Conservation (phyloP, 35 echinoderm and acorn worm genomes). For the Patiria miniata region DNA sequence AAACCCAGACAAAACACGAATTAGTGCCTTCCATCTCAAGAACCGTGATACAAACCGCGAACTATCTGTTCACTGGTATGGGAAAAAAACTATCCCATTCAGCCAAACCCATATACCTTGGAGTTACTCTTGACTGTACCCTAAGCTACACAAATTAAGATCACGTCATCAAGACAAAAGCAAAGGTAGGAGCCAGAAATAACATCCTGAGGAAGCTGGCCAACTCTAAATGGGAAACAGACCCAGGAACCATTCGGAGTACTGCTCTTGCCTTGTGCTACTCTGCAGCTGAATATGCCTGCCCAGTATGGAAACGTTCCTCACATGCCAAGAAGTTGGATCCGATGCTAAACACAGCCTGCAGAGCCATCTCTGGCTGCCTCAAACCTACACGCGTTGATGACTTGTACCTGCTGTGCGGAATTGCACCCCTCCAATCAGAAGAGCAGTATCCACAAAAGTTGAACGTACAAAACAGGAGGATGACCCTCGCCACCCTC, state of each 20-base stretch:
- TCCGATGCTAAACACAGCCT: slow-evolving; percentile 17
- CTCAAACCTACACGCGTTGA: slow-evolving; percentile 13
- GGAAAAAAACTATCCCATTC: too few species aligned
- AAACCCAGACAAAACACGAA: slow-evolving; percentile 10
- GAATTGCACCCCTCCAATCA: slow-evolving; percentile 20
- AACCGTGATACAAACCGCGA: slow-evolving; percentile 13
- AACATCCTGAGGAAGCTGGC: slow-evolving; percentile 36
- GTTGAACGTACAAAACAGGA: slow-evolving; percentile 2
- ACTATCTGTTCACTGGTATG: background rate
- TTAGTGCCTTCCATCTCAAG: slow-evolving; percentile 35
- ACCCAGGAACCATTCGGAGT: slow-evolving; percentile 6
- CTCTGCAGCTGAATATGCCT: too few species aligned
- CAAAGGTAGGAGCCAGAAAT: background rate
- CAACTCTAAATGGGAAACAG: slow-evolving; percentile 44
- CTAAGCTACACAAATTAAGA: slow-evolving; percentile 9
- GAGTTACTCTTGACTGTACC: slow-evolving; percentile 18
- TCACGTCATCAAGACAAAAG: slow-evolving; percentile 34
- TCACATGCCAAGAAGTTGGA: slow-evolving; percentile 10
- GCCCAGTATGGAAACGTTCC: slow-evolving; percentile 35
- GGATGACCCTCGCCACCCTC: slow-evolving; percentile 20
- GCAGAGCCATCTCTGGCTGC: slow-evolving; percentile 37
- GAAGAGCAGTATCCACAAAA: too few species aligned
- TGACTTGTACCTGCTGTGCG: background rate
- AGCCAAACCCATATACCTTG: slow-evolving; percentile 22
- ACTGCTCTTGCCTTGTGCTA: slow-evolving; percentile 52